Conservation (phyloP, 1,140 invertebrate species). For the Holcopasites calliopsidis region DNA sequence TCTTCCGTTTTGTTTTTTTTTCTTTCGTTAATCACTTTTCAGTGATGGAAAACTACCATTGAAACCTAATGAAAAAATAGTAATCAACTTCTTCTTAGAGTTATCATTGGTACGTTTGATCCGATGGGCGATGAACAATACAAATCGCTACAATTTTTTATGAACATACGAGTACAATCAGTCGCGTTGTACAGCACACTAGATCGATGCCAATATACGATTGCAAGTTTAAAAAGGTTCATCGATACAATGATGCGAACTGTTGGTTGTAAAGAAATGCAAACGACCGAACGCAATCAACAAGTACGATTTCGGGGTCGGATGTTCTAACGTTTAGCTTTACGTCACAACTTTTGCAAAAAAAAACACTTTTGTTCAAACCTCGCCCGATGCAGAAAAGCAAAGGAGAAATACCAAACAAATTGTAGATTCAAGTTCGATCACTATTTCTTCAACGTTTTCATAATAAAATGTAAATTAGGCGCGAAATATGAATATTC, state of each 20-base stretch:
- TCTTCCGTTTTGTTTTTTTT: conserved; percentile 55
- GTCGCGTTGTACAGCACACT: no score
- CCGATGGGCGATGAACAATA: background rate
- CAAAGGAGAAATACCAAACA: no score
- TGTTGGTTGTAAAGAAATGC: no score
- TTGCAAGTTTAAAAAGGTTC: background rate
- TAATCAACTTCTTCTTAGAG: background rate
- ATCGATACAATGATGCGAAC: no score
- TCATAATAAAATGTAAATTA: background rate
- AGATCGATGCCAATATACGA: background rate
- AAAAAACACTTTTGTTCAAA: no score
- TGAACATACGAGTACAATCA: background rate
- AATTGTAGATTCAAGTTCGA: background rate
- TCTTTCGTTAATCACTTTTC: background rate
- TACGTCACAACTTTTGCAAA: no score
- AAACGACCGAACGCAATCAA: no score
- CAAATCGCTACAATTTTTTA: background rate
- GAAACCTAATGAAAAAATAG: background rate
- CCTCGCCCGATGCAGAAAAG: no score
- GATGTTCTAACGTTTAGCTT: no score
- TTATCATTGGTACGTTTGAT: background rate
- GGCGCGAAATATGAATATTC: background rate
- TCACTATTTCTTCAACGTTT: background rate
- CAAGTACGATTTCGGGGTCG: no score
- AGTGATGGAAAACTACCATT: background rate